Base-by-base conservation (phyloP, 2,113 vertebrate genomes). In the Burhinus oedicnemus region DNA sequence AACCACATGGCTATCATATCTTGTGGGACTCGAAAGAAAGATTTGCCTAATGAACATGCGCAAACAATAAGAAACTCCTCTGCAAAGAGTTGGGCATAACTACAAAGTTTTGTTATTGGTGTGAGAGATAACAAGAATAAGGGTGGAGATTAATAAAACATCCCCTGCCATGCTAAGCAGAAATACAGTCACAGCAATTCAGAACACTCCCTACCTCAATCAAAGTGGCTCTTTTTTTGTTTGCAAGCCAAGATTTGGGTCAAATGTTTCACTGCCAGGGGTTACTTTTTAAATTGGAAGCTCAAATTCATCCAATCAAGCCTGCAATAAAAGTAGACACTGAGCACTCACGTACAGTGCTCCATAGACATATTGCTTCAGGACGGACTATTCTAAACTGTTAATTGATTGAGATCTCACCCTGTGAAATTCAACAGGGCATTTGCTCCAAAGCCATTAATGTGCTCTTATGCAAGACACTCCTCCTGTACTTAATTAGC, bases 401-500 rank as follows among this genome's bases (percentile, higher is more conserved):
- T 49, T 61, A 70, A 42, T 4, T 64, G 71, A 78, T 62, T 70
- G 72, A 92, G 58, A 57, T 55, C 66, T 83, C 38, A 32, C 49
- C 45, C 75, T 77, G 45, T 44, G 75, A 91, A 94, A 78, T 64
- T 49, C 78, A 83, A 8, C 20, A 30, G 42, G 52, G 27, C 20
- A 30, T 93, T 74, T 94, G 26, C 62, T 94, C 23, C 70, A 66
- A 74, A 81, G 40, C 25, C 75, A 81, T 78, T 77, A 47, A 60
- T 0, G 18, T 30, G 36, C 8, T 87, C 30, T 95, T 95, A 88
- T 77, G 74, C 84, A 96, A 95, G 87, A 83, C 62, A 29, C 62
- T 83, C 54, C 42, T 87, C 54, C 95, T 91, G 84, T 38, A 66
- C 16, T 90, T 64, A 85, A 94, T 96, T 87, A 96, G 72, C 90